phyloP scores from a whole-genome alignment of 2,888 invertebrate genomes.

The Neoascia interrupta region DNA sequence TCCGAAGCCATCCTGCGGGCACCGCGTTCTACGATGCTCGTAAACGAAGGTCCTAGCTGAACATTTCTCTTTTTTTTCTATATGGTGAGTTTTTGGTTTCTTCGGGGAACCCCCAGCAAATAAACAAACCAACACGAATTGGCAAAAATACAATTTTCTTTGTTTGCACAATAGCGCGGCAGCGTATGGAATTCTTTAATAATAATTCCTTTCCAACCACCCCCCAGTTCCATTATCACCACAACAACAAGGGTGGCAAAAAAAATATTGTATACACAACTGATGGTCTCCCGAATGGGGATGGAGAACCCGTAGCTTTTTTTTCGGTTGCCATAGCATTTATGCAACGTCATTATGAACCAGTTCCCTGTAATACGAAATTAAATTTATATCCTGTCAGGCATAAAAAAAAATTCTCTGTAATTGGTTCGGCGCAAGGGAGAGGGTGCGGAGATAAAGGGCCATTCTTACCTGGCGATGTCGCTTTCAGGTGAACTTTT shows the following conservation, averaged over 20 bases:
- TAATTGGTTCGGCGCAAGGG: conserved; percentile 47
- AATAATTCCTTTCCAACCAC: conserved; percentile 10
- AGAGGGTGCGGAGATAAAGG: neutral
- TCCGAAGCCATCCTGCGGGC: conserved; percentile 1
- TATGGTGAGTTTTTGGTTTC: neutral
- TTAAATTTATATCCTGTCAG: conserved; percentile 64
- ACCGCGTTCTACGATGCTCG: neutral
- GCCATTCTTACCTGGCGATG: conserved; percentile 3
- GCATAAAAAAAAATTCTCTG: conserved; percentile 34
- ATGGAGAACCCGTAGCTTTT: conserved; percentile 6
- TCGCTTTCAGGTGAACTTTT: conserved; percentile 14
- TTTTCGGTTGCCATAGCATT: neutral
- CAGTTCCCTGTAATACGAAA: conserved; percentile 42
- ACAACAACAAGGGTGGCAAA: neutral
- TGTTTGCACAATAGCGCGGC: neutral
- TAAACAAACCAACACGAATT: conserved; percentile 7
- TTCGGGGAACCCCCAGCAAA: neutral
- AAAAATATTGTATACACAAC: conserved; percentile 23
- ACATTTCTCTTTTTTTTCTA: conserved; percentile 16
- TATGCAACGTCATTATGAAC: conserved; percentile 29
- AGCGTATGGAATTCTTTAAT: conserved; percentile 24
- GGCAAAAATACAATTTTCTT: conserved; percentile 23
- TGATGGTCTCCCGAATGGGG: conserved; percentile 11
- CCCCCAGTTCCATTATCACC: neutral
- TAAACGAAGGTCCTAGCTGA: conserved; percentile 28